Evolutionary conservation across 1,140 invertebrate genomes (phyloP), one percentile per base, ranked within the genome.

Genomic region (Tenebrio molitor): DNA sequence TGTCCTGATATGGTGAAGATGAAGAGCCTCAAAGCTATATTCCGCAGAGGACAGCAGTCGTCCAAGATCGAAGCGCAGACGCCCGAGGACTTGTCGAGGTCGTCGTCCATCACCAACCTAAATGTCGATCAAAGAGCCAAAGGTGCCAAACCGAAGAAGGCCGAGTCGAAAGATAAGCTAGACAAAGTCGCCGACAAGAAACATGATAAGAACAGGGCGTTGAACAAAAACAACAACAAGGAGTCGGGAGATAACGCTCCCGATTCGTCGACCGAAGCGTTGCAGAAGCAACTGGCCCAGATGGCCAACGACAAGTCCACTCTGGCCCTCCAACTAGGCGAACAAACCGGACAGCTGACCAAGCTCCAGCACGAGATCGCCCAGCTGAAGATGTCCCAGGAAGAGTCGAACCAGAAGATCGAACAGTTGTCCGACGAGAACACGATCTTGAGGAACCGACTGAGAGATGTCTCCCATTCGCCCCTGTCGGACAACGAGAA

Each of bases 401-500:
- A 91, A 82, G 85, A 90, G 84, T 87, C 87, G 83, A 84, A 86
- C 84, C 65, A 86, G 84, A 86, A 92, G 86, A 84, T 91, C 83
- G 87, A 89, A 74, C 86, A 87, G 66, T 83, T 92, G 41, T 85
- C 87, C 71, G 91, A 92, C 81, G 92, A 94, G 85, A 93, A 93
- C 84, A 89, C 89, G 69, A 86, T 88, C 71, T 84, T 94, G 76
- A 86, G 91, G 58, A 90, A 89, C 79, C 86, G 91, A 75, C 87
- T 94, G 74, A 87, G 91, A 71, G 91, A 93, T 81, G 90, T 93
- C 50, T 90, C 90, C 36, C 90, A 92, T 83, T 93, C 91, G 70
- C 91, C 91, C 69, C 83, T 93, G 42, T 93, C 91, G n/a, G 92
- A 94, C 84, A 91, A 90, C 74, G 91, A 93, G 83, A 93, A 93